These are phyloP conservation scores for Catocala fraxini DNA, from an alignment of 2,888 invertebrate species.

Conservation along the genomic window DNA sequence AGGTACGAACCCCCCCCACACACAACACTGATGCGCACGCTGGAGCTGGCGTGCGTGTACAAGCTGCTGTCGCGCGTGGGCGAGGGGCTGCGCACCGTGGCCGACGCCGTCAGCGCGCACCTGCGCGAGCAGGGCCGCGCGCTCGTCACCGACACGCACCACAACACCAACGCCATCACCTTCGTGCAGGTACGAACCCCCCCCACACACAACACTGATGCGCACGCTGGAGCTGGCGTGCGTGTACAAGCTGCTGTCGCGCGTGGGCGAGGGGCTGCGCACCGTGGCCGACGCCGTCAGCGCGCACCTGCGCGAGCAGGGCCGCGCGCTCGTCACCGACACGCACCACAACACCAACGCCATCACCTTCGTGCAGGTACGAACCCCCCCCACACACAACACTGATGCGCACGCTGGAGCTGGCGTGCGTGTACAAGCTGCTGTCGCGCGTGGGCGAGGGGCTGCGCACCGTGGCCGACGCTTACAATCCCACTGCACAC, in stretches of 20 bases:
- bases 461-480: constrained; percentile 97
- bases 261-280: constrained; percentile 94
- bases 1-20: constrained; percentile 78
- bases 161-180: constrained; percentile 96
- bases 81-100: constrained; percentile 98
- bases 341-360: constrained; percentile 96
- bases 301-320: constrained; percentile 97
- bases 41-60: constrained; percentile 95
- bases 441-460: constrained; percentile 96
- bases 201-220: constrained; percentile 85
- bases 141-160: constrained; percentile 97
- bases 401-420: constrained; percentile 97
- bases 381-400: not conserved
- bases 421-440: constrained; percentile 90
- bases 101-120: constrained; percentile 98
- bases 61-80: constrained; percentile 93
- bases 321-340: constrained; percentile 97
- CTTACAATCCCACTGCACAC: constrained; percentile 96
- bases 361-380: constrained; percentile 95
- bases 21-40: constrained; percentile 93
- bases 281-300: constrained; percentile 98
- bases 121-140: constrained; percentile 98
- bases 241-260: constrained; percentile 90
- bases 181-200: constrained; percentile 92
- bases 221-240: constrained; percentile 98